Base-by-base conservation (phyloP, 2,113 vertebrate species). In the Podiceps cristatus region DNA sequence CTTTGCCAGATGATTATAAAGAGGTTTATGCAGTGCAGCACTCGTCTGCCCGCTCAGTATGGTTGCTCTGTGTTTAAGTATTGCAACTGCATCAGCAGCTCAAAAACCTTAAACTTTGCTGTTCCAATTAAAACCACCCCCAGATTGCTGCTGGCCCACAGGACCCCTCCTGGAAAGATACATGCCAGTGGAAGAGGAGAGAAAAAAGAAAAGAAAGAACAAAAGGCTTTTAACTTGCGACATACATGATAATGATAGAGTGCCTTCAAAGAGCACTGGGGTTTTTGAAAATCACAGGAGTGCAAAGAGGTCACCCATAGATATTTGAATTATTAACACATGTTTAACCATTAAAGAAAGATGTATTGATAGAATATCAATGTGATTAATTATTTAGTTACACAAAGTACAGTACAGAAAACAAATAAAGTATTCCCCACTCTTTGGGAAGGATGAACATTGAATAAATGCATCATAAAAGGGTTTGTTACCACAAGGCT, bases 321-420 rank as follows among this genome's bases (percentile, higher is more conserved):
- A 99, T 98, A 98, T 98, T 96, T 99, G 98, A 99, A 99, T 99
- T 99, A 99, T 99, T 99, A 99, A 99, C 97, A 96, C 97, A 96
- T 98, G 98, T 98, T 98, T 98, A 98, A 98, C 98, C 98, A 99
- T 98, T 98, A 98, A 99, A 99, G 98, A 98, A 99, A 98, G 97
- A 98, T 92, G 85, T 98, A 99, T 99, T 98, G 99, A 99, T 99
- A 98, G 98, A 98, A 98, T 98, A 99, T 99, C 98, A 98, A 97
- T 98, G 92, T 33, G 95, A 98, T 99, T 98, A 99, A 99, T 99
- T 99, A 99, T 99, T 99, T 98, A 99, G 96, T 91, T 98, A 93
- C 97, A 98, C 97, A 99, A 98, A 99, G 99, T 98, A 97, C 20
- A 11, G 75, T 96, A 95, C 86, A 86, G 98, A 97, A 98, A 98